phyloP scores from a whole-genome alignment of 2,113 vertebrate species.

The Oplegnathus fasciatus region DNA sequence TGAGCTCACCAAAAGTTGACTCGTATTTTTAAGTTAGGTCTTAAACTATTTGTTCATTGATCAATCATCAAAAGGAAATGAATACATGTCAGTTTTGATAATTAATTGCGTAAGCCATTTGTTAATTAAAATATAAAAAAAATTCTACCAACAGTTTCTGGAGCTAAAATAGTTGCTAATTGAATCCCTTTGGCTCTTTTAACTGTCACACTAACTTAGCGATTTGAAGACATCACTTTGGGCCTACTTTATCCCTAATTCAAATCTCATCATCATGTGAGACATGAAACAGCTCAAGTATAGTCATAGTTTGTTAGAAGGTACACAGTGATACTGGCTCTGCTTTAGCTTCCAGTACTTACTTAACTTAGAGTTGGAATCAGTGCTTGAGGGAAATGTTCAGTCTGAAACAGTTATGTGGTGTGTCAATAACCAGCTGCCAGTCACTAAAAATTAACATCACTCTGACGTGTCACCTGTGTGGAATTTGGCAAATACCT shows the following conservation, averaged over 20 bases:
- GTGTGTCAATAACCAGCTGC: constrained; percentile 13
- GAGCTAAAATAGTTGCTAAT: not conserved
- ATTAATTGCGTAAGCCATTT: not conserved
- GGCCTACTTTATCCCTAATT: not conserved
- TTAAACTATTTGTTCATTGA: not conserved
- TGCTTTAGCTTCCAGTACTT: not conserved
- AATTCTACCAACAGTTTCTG: not conserved
- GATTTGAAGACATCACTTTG: not conserved
- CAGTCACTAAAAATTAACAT: constrained; percentile 20
- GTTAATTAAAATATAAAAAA: not conserved
- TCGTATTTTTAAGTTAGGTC: not conserved
- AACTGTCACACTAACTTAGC: not conserved
- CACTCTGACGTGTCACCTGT: constrained; percentile 16
- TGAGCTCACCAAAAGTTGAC: not conserved
- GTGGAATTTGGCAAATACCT: not conserved
- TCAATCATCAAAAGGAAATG: not conserved
- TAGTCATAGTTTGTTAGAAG: not conserved
- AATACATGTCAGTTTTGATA: not conserved
- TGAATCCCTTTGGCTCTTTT: not conserved
- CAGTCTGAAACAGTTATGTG: not conserved
- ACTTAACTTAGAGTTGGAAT: not conserved
- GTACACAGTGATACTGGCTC: not conserved
- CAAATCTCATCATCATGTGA: not conserved
- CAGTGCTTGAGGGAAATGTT: not conserved
- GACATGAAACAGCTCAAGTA: not conserved